These are phyloP conservation scores for Reticulitermes speratus DNA, from an alignment of 1,140 invertebrate species.

Conservation along the genomic window DNA sequence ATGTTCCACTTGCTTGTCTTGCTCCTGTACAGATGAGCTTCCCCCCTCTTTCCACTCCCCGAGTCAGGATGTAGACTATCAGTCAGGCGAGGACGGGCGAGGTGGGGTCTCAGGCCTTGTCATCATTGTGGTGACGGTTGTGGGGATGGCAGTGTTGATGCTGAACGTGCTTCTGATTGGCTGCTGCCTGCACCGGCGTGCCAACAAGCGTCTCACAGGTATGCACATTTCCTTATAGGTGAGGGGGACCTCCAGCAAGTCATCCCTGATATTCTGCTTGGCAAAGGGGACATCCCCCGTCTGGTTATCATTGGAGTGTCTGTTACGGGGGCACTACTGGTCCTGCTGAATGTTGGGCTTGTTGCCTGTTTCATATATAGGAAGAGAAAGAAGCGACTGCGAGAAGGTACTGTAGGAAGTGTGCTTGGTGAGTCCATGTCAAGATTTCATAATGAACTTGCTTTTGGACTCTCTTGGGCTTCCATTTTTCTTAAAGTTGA, in stretches of 20 bases:
- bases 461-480: too few relatives aligned
- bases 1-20: not conserved
- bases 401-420: slow-evolving; percentile 47
- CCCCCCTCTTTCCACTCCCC: slow-evolving; percentile 49
- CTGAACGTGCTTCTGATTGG: slow-evolving; percentile 84
- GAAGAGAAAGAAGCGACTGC: slow-evolving; percentile 61
- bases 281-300: slow-evolving; percentile 67
- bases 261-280: slow-evolving; percentile 64
- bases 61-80: slow-evolving; percentile 45
- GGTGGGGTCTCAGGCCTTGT: slow-evolving; percentile 53
- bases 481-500: too few relatives aligned
- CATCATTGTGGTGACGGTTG: slow-evolving; percentile 69
- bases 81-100: slow-evolving; percentile 36
- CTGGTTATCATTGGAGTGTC: slow-evolving; percentile 81
- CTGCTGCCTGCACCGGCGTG: slow-evolving; percentile 78
- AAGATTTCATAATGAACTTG: too few relatives aligned
- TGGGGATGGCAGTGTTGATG: slow-evolving; percentile 68
- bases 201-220: slow-evolving; percentile 70
- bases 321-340: slow-evolving; percentile 71
- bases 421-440: slow-evolving; percentile 22
- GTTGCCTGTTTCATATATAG: slow-evolving; percentile 82
- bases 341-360: slow-evolving; percentile 77
- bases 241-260: slow-evolving; percentile 45
- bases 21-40: slow-evolving; percentile 42
- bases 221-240: slow-evolving; percentile 34